phyloP scores from a whole-genome alignment of 2,888 invertebrate species.

The Drosophila quinaria region DNA sequence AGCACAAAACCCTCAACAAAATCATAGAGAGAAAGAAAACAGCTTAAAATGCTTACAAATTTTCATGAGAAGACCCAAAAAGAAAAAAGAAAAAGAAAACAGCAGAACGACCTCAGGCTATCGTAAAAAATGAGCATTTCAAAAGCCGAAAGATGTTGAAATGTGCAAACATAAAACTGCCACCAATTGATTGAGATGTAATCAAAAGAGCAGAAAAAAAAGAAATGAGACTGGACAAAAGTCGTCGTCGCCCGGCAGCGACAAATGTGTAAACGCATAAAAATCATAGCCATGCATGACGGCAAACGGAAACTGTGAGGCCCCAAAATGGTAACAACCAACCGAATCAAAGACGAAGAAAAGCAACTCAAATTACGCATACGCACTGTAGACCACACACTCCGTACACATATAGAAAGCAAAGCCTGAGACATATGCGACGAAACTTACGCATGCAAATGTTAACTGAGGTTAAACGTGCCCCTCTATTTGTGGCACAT shows the following conservation, averaged over 20 bases:
- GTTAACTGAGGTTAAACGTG: conserved; percentile 72
- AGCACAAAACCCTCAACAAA: conserved; percentile 8
- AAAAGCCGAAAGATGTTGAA: conserved; percentile 69
- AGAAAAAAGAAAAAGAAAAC: conserved; percentile 32
- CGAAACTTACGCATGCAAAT: conserved; percentile 62
- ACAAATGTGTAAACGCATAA: conserved; percentile 61
- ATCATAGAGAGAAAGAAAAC: conserved; percentile 5
- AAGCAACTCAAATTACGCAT: conserved; percentile 54
- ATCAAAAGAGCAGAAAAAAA: conserved; percentile 61
- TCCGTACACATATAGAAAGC: conserved; percentile 8
- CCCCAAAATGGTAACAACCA: conserved; percentile 44
- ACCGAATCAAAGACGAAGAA: conserved; percentile 7
- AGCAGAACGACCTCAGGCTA: conserved; percentile 55
- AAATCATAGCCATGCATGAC: conserved; percentile 57
- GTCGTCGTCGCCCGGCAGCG: conserved; percentile 19
- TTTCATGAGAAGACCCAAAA: conserved; percentile 50
- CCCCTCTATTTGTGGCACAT: conserved; percentile 40
- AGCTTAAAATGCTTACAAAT: conserved; percentile 69
- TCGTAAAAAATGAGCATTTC: conserved; percentile 74
- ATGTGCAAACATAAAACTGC: conserved; percentile 78
- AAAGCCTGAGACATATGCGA: conserved; percentile 60
- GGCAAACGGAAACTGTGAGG: conserved; percentile 18
- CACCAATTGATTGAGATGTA: conserved; percentile 82
- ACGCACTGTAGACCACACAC: conserved; percentile 51
- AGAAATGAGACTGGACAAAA: conserved; percentile 21